Base-by-base conservation (phyloP, 2,888 invertebrate genomes). In the Amphipoea oculea region DNA sequence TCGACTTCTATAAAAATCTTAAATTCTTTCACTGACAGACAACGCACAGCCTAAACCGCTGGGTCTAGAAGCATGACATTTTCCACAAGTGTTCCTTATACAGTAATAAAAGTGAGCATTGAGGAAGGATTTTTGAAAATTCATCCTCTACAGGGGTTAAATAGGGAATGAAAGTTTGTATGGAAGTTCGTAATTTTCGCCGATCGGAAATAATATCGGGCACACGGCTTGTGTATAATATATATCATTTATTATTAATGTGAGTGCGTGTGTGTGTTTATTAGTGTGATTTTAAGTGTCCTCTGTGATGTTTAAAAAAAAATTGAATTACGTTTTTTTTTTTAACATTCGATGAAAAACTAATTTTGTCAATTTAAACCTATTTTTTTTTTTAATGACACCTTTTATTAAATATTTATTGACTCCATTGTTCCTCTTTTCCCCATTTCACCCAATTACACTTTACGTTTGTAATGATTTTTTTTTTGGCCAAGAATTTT, bases 371-470 rank as follows among this genome's bases (percentile, higher is more conserved):
- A 40, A 66, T 6, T 45, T 7, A 4, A 23, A 4, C 1, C 2
- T 1, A 4, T 1, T 14, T 2, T 9, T 4, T 9, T 4, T n/a
- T 42, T 20, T 11, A 45, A 9, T 17, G 17, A n/a, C 14, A 42
- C 4, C 17, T 42, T 12, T 0, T 20, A 6, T 29, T 12, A 6
- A 45, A n/a, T 29, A 45, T n/a, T 40, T 40, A 5, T 40, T 40
- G 4, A 20, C 6, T 68, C 7, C 12, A 57, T 12, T 4, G 45
- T 17, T 78, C n/a, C 48, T 40, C 20, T 67, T 78, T 45, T 67
- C 67, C 78, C 71, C n/a, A 11, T 71, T 71, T n/a, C 40, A 71
- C 71, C 40, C 11, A n/a, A n/a, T 54, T 4, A 14, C 0, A 40
- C 4, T 57, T n/a, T 11, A 17, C 23, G n/a, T 40, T 54, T 51